A percentile compares a stretch with the other conserved stretches of the same genome.
phyloP scores from a whole-genome alignment of 23 tunicate species.

The Oikopleura albicans region DNA sequence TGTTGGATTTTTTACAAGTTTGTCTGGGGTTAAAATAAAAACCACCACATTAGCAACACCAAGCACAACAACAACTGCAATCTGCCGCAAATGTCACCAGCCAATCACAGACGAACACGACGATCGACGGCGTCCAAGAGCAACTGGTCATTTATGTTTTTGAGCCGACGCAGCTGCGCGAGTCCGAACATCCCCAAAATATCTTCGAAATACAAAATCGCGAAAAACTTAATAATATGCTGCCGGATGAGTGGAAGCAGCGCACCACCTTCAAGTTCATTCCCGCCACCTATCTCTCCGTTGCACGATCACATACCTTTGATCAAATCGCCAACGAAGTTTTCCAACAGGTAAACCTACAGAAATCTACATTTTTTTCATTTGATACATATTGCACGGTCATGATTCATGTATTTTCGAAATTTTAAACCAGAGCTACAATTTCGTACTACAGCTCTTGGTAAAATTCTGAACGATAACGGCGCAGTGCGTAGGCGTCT shows the following conservation, averaged over 20 bases:
- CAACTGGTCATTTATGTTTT: slow-evolving; percentile 6
- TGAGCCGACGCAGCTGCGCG: not conserved
- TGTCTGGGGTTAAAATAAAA: no score
- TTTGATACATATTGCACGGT: no score
- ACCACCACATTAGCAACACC: no score
- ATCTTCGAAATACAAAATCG: not conserved
- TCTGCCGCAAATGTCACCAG: no score
- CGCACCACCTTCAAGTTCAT: not conserved
- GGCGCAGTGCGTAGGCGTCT: no score
- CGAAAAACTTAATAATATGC: not conserved
- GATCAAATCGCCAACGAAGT: not conserved
- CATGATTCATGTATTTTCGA: no score
- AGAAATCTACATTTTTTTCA: not conserved
- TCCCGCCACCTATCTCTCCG: not conserved
- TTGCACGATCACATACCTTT: not conserved
- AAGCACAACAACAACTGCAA: no score
- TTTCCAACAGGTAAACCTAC: not conserved
- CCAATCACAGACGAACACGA: not conserved
- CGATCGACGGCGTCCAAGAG: not conserved
- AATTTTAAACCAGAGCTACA: no score
- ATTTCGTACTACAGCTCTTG: no score
- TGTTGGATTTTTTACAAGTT: no score
- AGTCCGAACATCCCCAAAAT: not conserved
- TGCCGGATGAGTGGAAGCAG: not conserved
- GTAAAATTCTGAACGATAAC: no score